A percentile compares a stretch with the other conserved stretches of the same genome.
Evolutionary conservation across 2,888 invertebrate genomes (phyloP).

Genomic region (Tachystola acroxantha): DNA sequence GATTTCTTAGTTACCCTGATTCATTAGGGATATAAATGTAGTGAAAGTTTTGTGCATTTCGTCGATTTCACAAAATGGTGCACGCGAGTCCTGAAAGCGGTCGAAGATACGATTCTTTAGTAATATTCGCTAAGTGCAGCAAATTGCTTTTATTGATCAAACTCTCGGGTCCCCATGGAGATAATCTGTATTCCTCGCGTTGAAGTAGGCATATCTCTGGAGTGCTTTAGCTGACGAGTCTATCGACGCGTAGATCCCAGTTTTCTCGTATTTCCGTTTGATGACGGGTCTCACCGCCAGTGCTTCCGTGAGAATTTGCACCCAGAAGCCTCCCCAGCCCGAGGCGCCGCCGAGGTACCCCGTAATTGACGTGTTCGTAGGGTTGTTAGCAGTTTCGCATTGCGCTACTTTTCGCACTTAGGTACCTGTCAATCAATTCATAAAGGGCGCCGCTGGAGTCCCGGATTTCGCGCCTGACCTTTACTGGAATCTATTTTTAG

Average conservation of each 20-base stretch:
- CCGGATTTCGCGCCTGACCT: conserved; percentile 63
- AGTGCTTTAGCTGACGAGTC: conserved; percentile 16
- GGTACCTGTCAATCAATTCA: conserved; percentile 23
- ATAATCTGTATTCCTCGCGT: conserved; percentile 32
- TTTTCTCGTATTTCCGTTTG: conserved; percentile 32
- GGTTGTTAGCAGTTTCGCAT: conserved; percentile 2
- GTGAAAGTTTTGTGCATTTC: conserved; percentile 26
- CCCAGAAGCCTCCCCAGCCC: conserved; percentile 43
- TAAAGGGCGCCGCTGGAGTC: conserved; percentile 48
- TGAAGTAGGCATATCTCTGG: conserved; percentile 28
- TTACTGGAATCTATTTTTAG: conserved; percentile 63
- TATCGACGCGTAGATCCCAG: conserved; percentile 26
- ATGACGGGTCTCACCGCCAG: conserved; percentile 73
- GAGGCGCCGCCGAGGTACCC: conserved; percentile 42
- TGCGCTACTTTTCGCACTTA: conserved; percentile 13
- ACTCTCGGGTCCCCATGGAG: conserved; percentile 59
- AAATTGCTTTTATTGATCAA: conserved; percentile 60
- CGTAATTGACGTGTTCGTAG: conserved; percentile 8
- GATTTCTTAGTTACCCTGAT: conserved; percentile 20
- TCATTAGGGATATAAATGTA: conserved; percentile 17
- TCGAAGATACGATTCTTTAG: conserved; percentile 33
- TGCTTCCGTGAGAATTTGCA: conserved; percentile 65
- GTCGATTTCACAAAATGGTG: conserved; percentile 39
- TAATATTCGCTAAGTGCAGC: conserved; percentile 39
- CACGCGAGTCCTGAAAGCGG: conserved; percentile 29